Percentiles rank a stretch among this genome's conserved stretches.
These are phyloP conservation scores for Odontomyia ornata DNA, from an alignment of 2,888 invertebrate species.

Conservation along the genomic window DNA sequence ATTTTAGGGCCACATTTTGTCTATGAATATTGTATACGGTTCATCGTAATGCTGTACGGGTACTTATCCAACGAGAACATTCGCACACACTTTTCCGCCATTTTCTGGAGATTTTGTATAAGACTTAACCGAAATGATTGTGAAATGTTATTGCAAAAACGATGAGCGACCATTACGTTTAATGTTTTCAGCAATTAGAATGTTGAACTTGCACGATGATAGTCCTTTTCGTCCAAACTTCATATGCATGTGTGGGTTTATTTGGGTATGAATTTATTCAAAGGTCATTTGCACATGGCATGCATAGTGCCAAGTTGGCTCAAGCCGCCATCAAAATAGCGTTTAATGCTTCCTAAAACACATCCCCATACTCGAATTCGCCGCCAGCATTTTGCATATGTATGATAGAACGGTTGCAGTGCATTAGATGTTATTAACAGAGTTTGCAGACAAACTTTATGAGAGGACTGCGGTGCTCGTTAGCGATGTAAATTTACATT, in stretches of 20 bases:
- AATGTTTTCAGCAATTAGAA: neutral
- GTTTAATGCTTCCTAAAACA: neutral
- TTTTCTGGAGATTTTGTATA: neutral
- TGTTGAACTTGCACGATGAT: neutral
- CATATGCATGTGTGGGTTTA: no score
- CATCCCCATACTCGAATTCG: no score
- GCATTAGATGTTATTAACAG: no score
- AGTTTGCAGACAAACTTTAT: no score
- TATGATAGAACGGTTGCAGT: no score
- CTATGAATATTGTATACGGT: neutral
- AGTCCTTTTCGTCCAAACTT: neutral
- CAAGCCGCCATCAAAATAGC: neutral
- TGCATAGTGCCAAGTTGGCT: neutral
- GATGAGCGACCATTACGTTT: constrained; percentile 10
- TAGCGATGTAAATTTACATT: no score
- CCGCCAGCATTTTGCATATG: no score
- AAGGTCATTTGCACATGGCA: neutral
- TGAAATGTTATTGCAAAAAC: constrained; percentile 1
- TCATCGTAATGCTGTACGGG: neutral
- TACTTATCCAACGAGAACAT: no score
- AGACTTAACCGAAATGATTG: neutral
- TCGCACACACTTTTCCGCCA: neutral
- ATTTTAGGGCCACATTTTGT: constrained; percentile 4
- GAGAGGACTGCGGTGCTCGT: no score
- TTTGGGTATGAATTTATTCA: neutral